Conservation (phyloP, 2,888 invertebrate species). For the Caenorhabditis imperialis region DNA sequence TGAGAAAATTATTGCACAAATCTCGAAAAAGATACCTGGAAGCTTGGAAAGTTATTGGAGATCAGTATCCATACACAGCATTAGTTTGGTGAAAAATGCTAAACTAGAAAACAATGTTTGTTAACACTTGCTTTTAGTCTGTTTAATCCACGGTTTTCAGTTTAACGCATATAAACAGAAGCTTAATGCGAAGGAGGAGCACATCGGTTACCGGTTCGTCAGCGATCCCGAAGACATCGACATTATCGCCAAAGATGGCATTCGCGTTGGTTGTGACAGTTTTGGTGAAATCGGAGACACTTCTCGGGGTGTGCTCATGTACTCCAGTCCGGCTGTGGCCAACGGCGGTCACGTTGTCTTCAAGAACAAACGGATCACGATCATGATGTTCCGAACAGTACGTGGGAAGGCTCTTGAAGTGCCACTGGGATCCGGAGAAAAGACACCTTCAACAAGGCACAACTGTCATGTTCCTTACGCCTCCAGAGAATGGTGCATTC, state of each 20-base stretch:
- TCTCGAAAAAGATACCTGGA: background rate
- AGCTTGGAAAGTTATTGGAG: too few species aligned
- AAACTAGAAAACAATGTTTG: background rate
- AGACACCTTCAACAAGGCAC: conserved; percentile 17
- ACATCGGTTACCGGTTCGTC: conserved; percentile 24
- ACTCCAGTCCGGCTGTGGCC: conserved; percentile 16
- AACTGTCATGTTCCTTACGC: conserved; percentile 14
- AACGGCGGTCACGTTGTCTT: conserved; percentile 4
- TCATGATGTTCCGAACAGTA: conserved; percentile 38
- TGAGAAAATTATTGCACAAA: too few species aligned
- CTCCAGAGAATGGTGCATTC: too few species aligned
- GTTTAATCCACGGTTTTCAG: conserved; percentile 35
- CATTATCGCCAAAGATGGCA: conserved; percentile 12
- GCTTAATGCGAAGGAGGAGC: background rate
- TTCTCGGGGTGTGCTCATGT: conserved; percentile 27
- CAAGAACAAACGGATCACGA: conserved; percentile 3
- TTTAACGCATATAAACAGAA: conserved; percentile 17
- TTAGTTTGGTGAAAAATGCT: background rate
- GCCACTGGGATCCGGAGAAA: conserved; percentile 8
- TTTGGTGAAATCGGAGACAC: conserved; percentile 43
- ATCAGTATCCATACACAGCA: background rate
- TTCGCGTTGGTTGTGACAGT: background rate
- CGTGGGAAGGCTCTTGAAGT: conserved; percentile 14
- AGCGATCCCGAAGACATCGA: background rate
- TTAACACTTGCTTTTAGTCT: background rate